Base-by-base conservation (phyloP, 2,888 invertebrate species). In the Pocota personata region DNA sequence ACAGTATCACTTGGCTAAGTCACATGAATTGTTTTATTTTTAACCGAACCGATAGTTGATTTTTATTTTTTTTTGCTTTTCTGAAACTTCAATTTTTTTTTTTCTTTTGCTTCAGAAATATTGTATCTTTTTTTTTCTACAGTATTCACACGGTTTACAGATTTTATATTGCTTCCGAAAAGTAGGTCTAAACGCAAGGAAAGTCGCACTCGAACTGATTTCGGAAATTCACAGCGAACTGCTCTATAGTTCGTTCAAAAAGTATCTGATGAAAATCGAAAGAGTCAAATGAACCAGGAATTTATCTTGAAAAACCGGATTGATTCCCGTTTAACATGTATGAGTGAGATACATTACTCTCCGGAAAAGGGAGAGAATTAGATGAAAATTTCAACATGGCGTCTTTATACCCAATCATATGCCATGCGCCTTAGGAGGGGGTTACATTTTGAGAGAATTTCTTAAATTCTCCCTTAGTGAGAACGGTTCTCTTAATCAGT, bases 191-290 rank as follows among this genome's bases (percentile, higher is more conserved):
- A 90, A 90, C 90, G 89, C 88, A 89, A 88, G 88, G 90, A 90
- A 90, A 90, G 90, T 89, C 90, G 88, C 91, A 92, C 91, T 92
- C 91, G 90, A 91, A 92, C 92, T 92, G 90, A 91, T 88, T 89
- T 88, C 62, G 87, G 58, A 80, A 67, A 57, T 52, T 40, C 46
- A 62, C 30, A 55, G 7, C 67, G 40, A 55, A 79, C 72, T 52
- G 40, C 46, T 80, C 87, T 57, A 66, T 19, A 69, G 48, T 57
- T 79, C 27, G 27, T 64, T 37, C 43, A 8, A 66, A 71, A 75
- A 35, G 69, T 84, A 84, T 84, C 75, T 80, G 84, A 57, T 71
- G 50, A 14, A 24, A 24, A 60, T 50, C 19, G 50, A 52, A 73
- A 79, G 69, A 79, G 69, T 19, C 32, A 46, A 58, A 8, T 30